Evolutionary conservation across 2,113 vertebrate genomes (phyloP), one percentile per base, ranked within the genome.

Genomic region (Antigone vipio): DNA sequence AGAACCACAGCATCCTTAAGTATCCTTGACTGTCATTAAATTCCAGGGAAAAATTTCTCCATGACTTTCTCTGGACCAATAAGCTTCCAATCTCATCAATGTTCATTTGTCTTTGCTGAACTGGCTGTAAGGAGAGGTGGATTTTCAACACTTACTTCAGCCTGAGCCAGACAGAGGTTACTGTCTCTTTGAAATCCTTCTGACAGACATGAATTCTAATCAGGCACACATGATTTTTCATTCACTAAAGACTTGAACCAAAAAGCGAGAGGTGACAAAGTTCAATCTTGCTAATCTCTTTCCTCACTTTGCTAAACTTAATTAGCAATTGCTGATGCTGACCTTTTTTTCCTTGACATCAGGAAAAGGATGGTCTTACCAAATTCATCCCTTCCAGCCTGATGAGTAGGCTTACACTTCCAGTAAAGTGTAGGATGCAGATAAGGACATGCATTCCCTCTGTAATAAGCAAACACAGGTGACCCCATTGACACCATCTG

Each of bases 241-340:
- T 92, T 93, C 72, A 84, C 23, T 84, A 63, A 80, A 80, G 82
- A 52, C 45, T 67, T 71, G 72, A 95, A 94, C 56, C 15, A 62
- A 85, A 90, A 90, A 78, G 26, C 2, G 9, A 84, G 86, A 86
- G 88, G 64, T 60, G 85, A 67, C 64, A 86, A 84, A 92, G 60
- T 68, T 96, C 96, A 92, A 11, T 81, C 49, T 93, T 82, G 29
- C 50, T 88, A 83, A 95, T 95, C 59, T 89, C n/a, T 91, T 90
- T 64, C 47, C 49, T 77, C 19, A 52, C 64, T 85, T 90, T 78
- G 52, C 63, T 74, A 59, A 94, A 92, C 14, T 74, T 92, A 77
- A 93, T 90, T 68, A 86, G 76, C 49, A 77, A 9, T 85, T 93
- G 52, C 85, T 82, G 38, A n/a, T 29, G 40, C 63, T 93, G 78